These are phyloP conservation scores for Prorops nasuta DNA, from an alignment of 1,140 invertebrate genomes.

Conservation along the genomic window DNA sequence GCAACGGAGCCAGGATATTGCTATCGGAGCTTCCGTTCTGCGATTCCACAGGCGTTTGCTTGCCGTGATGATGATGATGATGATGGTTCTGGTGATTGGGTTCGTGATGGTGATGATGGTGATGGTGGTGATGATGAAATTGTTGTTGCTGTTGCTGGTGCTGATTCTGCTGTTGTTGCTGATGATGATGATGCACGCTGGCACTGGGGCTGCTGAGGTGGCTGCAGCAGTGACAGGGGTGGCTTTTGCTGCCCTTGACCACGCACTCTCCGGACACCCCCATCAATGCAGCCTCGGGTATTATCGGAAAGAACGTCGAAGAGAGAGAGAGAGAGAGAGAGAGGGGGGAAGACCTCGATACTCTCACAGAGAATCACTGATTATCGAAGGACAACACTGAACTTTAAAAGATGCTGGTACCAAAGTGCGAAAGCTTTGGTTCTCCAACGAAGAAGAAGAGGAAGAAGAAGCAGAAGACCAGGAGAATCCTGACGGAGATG, in stretches of 20 bases:
- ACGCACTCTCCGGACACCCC: conserved; percentile 54
- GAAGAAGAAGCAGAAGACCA: background rate
- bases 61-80: conserved; percentile 29
- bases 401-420: no score
- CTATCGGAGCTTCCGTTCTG: conserved; percentile 37
- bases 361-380: background rate
- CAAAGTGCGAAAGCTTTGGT: no score
- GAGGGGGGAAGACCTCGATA: background rate
- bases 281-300: conserved; percentile 38
- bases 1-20: conserved; percentile 53
- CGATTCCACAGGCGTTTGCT: conserved; percentile 14
- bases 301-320: background rate
- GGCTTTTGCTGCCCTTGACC: conserved; percentile 48
- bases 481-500: background rate
- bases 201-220: conserved; percentile 37
- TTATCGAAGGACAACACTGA: no score
- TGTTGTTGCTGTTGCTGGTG: conserved; percentile 5
- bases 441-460: background rate
- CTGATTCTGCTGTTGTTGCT: conserved; percentile 6
- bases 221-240: conserved; percentile 49
- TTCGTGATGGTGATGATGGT: background rate
- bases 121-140: conserved; percentile 12
- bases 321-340: background rate
- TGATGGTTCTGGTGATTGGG: conserved; percentile 6
- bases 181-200: conserved; percentile 31